phyloP scores from a whole-genome alignment of 2,888 invertebrate genomes.

The Pyrocoelia pectoralis region DNA sequence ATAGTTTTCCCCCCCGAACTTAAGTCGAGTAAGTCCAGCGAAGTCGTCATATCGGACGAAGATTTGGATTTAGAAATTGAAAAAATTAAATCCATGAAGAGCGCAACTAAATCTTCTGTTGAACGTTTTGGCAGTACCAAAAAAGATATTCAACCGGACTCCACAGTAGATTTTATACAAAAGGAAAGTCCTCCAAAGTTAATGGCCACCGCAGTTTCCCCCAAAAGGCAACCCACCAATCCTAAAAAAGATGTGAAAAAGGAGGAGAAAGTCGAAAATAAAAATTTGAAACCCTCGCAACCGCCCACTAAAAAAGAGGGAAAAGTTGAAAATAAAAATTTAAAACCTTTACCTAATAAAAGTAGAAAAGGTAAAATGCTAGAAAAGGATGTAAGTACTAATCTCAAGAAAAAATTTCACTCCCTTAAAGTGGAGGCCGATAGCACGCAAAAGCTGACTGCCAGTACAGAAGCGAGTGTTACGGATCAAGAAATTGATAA shows the following conservation, averaged over 20 bases:
- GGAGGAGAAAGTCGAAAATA: not conserved
- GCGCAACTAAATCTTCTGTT: constrained; percentile 6
- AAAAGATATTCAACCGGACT: constrained; percentile 4
- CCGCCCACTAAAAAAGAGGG: not conserved
- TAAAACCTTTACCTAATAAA: not conserved
- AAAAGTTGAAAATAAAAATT: constrained; percentile 1
- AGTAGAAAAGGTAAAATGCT: constrained; percentile 29
- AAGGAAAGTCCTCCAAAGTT: not conserved
- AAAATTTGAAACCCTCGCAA: not conserved
- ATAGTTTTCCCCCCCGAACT: constrained; percentile 61
- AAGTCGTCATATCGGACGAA: constrained; percentile 69
- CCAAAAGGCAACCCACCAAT: not conserved
- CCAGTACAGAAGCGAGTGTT: not conserved
- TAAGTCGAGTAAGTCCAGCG: constrained; percentile 60
- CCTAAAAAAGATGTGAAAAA: too few species aligned
- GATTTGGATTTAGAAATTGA: constrained; percentile 75
- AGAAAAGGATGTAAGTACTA: constrained; percentile 28
- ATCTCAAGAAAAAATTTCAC: constrained; percentile 28
- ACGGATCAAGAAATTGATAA: constrained; percentile 37
- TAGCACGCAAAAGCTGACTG: constrained; percentile 40
- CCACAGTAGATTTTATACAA: not conserved
- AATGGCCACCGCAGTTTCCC: not conserved
- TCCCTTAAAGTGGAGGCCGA: constrained; percentile 25
- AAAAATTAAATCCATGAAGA: constrained; percentile 66
- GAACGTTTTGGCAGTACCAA: constrained; percentile 17